Base-by-base conservation (phyloP, 2,888 invertebrate genomes). In the Noctua janthe region DNA sequence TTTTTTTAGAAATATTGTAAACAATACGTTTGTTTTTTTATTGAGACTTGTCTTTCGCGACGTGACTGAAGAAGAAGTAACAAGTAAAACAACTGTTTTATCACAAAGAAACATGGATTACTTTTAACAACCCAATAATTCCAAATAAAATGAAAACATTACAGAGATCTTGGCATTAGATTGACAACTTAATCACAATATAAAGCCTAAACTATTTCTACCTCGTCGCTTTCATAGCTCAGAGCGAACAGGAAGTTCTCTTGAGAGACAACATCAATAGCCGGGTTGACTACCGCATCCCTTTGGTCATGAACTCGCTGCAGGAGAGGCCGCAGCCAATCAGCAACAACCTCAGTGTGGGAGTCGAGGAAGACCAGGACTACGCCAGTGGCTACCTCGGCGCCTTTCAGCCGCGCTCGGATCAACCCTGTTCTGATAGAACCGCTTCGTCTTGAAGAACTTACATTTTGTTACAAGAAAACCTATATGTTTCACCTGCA, bases 321-420 rank as follows among this genome's bases (percentile, higher is more conserved):
- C 20, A 85, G 70, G 15, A 85, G 83, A 1, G 86, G 86, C 56
- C 86, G 62, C 39, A 85, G 67, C 86, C 85, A 85, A 47, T 82
- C 76, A 13, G 5, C 20, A 39, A 64, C 67, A 2, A 71, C 47
- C 64, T 85, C 79, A 10, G 78, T 54, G 66, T 85, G 82, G 5
- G 86, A 39, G 64, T 85, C 86, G 66, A 85, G 82, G 79, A 85
- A 82, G 7, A 85, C 82, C 67, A 85, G 56, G 39, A 69, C 76
- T 15, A 79, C 74, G 5, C 76, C 79, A 5, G 15, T 39, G 56
- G 86, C 82, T 23, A 82, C 35, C 79, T 62, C 43, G 47, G 75
- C 59, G 8, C 86, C 82, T 20, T 69, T 20, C 70, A 86, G 62
- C n/a, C 84, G 84, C 67, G 84, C 86, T 49, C 86, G 75, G 71